Percentiles rank a stretch among this genome's conserved stretches.
phyloP scores from a whole-genome alignment of 2,113 vertebrate species.

The Aramus guarauna region DNA sequence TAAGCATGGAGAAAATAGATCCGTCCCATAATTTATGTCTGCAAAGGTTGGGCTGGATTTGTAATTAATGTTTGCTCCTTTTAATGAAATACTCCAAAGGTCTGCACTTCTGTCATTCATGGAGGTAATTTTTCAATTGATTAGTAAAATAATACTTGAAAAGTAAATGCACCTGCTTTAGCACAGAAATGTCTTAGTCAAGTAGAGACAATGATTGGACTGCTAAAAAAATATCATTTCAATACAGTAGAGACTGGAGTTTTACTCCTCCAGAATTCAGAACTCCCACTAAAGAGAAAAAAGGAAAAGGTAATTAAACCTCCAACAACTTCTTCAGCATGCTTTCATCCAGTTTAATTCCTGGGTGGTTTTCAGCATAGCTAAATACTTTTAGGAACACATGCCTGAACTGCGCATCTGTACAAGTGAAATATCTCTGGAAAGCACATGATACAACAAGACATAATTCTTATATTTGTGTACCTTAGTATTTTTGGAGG shows the following conservation, averaged over 20 bases:
- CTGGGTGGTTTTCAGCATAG: conserved; percentile 55
- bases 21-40: conserved; percentile 88
- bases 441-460: not conserved
- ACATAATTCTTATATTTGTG: not conserved
- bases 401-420: not conserved
- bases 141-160: conserved; percentile 92
- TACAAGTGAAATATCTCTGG: not conserved
- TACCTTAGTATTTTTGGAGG: not conserved
- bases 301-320: conserved; percentile 73
- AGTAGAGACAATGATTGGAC: conserved; percentile 84
- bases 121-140: conserved; percentile 96
- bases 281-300: conserved; percentile 53
- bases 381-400: conserved; percentile 21
- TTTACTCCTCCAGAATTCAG: conserved; percentile 75
- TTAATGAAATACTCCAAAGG: conserved; percentile 87
- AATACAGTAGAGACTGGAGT: conserved; percentile 70
- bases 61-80: conserved; percentile 85
- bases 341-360: conserved; percentile 63
- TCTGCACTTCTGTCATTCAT: conserved; percentile 88
- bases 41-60: conserved; percentile 78
- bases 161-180: conserved; percentile 91
- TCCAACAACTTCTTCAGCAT: conserved; percentile 37
- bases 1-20: conserved; percentile 90
- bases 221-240: conserved; percentile 78
- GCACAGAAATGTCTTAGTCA: conserved; percentile 86